phyloP scores from a whole-genome alignment of 2,113 vertebrate genomes.

The Aythya baeri region DNA sequence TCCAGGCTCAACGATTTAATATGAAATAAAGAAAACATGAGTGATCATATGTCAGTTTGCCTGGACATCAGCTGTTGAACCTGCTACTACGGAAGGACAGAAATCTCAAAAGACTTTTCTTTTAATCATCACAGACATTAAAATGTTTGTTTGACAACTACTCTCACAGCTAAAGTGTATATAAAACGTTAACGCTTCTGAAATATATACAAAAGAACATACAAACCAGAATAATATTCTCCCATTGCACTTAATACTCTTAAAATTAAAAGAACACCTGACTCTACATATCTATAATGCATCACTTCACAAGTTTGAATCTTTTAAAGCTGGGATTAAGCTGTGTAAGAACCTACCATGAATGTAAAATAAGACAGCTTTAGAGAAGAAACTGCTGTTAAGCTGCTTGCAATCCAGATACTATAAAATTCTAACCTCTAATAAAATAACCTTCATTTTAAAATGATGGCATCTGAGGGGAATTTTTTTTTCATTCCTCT shows the following conservation, averaged over 20 bases:
- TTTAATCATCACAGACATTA: constrained; percentile 44
- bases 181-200: not conserved
- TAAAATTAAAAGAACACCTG: constrained; percentile 54
- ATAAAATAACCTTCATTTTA: constrained; percentile 22
- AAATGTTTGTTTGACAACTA: constrained; percentile 28
- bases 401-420: not conserved
- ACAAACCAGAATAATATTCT: constrained; percentile 10
- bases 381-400: constrained; percentile 34
- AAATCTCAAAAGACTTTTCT: constrained; percentile 37
- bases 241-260: not conserved
- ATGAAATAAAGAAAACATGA: constrained; percentile 74
- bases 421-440: constrained; percentile 14
- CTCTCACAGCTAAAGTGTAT: not conserved
- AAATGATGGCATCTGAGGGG: not conserved
- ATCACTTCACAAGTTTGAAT: constrained; percentile 36
- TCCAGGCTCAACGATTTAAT: constrained; percentile 75
- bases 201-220: constrained; percentile 41
- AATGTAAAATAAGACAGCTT: constrained; percentile 44
- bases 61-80: constrained; percentile 45
- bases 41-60: constrained; percentile 54
- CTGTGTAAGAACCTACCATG: constrained; percentile 21
- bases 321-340: constrained; percentile 63
- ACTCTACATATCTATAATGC: constrained; percentile 36
- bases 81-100: constrained; percentile 9
- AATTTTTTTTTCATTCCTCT: not conserved